These are phyloP conservation scores for Conops quadrifasciatus DNA, from an alignment of 2,888 invertebrate species.

Conservation along the genomic window DNA sequence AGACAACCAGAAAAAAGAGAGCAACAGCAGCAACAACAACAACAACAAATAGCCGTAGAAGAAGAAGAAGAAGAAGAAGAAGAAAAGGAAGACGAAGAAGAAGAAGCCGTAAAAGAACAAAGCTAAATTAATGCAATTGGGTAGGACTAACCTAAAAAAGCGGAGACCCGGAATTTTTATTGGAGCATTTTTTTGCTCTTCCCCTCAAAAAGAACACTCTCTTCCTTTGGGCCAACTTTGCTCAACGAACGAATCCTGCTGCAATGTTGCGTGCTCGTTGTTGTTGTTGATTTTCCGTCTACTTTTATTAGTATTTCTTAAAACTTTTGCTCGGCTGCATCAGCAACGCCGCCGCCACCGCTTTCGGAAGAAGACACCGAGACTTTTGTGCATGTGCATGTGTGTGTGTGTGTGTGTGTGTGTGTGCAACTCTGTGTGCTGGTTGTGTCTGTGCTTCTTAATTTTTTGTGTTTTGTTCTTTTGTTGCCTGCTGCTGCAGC, in stretches of 20 bases:
- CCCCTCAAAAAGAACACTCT: not conserved
- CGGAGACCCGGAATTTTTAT: conserved; percentile 34
- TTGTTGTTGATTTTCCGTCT: not conserved
- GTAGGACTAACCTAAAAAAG: conserved; percentile 23
- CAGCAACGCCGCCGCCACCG: no score
- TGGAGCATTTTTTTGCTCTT: conserved; percentile 24
- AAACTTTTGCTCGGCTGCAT: no score
- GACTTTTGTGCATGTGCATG: not conserved
- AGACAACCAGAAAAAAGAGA: not conserved
- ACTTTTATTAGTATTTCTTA: not conserved
- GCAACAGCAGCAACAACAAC: conserved; percentile 10
- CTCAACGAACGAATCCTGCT: not conserved
- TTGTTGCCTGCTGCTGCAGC: not conserved
- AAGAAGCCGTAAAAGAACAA: not conserved
- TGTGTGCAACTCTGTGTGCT: not conserved
- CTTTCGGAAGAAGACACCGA: not conserved
- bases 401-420: not conserved
- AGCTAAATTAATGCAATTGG: conserved; percentile 6
- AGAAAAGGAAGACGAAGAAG: not conserved
- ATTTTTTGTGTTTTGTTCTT: conserved; percentile 2
- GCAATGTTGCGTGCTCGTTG: conserved; percentile 6
- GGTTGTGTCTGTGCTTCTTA: not conserved
- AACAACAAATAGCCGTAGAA: not conserved
- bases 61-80: not conserved
- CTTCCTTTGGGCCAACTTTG: conserved; percentile 7